A percentile compares a stretch with the other conserved stretches of the same genome.
phyloP scores from a whole-genome alignment of 2,797 vertebrate species.

The Kryptolebias ocellatus region DNA sequence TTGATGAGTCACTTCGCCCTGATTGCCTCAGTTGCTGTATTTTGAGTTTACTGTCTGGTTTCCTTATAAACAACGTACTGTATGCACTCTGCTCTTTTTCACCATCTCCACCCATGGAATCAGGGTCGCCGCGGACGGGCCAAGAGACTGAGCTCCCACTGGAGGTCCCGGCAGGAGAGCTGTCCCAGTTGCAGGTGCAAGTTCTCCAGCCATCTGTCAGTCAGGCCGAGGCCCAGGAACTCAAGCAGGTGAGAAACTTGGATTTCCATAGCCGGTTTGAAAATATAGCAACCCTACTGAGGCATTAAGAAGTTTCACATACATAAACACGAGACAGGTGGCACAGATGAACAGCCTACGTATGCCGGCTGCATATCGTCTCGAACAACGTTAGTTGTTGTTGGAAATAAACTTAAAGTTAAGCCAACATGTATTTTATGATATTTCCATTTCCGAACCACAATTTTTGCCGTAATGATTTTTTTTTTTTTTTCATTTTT shows the following conservation, averaged over 20 bases:
- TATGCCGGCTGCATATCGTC: conserved; percentile 9
- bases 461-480: conserved; percentile 65
- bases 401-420: conserved; percentile 47
- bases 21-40: conserved; percentile 58
- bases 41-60: conserved; percentile 67
- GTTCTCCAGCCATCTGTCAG: conserved; percentile 83
- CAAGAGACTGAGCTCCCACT: conserved; percentile 71
- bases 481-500: conserved; percentile 48
- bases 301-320: conserved; percentile 22
- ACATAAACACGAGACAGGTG: conserved; percentile 21
- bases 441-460: conserved; percentile 67
- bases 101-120: conserved; percentile 72
- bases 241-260: conserved; percentile 87
- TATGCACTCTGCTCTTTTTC: conserved; percentile 61
- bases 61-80: conserved; percentile 60
- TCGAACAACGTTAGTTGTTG: conserved; percentile 24
- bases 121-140: conserved; percentile 76
- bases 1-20: conserved; percentile 71
- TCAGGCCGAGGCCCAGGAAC: conserved; percentile 88
- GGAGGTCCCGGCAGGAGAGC: conserved; percentile 74
- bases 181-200: conserved; percentile 83
- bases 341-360: conserved; percentile 22
- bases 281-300: conserved; percentile 22
- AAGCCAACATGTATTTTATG: conserved; percentile 48
- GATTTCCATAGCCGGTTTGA: conserved; percentile 14